Evolutionary conservation across 2,888 invertebrate species (phyloP), one percentile per base, ranked within the genome.

Genomic region (Campoplex capitator): DNA sequence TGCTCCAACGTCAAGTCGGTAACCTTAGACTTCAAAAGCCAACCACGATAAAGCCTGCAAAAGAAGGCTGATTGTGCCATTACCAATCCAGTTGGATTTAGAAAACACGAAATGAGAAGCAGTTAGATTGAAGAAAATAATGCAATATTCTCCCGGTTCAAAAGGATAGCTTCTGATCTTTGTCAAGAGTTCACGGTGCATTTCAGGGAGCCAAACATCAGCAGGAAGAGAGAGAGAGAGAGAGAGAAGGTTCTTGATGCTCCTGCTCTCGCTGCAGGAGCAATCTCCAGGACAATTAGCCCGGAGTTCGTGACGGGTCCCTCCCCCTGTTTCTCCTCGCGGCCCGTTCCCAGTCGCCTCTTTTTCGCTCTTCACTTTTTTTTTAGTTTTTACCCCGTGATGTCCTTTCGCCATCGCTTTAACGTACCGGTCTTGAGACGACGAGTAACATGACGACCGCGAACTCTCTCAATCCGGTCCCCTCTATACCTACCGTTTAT

Each of bases 261-360:
- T 76, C 16, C 51, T 76, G 88, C 88, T 84, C 89, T 89, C 85
- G 91, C 91, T 90, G 91, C 93, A 89, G 93, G 93, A 90, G 92
- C 93, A 93, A 94, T 93, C 93, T 93, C 90, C 91, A 88, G 92
- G 94, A 93, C 93, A 93, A 94, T 93, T 93, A 93, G 94, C 93
- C 92, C 91, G 89, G 89, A 74, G 92, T 93, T 94, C 93, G 94
- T 93, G 94, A 93, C 93, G 93, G 92, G 92, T 92, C 90, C 93
- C 91, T 91, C 92, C 91, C 90, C 88, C 90, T 88, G 86, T 89
- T 89, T 89, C 90, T 90, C 62, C 68, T 68, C 82, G 68, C 82
- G 58, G 38, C 35, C 35, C 58, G 3, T 38, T 16, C 45, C 62
- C 56, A 11, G 58, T 68, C 32, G 58, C 83, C 67, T 75, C 84